Evolutionary conservation across 2,113 vertebrate species (phyloP).

Genomic region (Lophochroa leadbeateri): DNA sequence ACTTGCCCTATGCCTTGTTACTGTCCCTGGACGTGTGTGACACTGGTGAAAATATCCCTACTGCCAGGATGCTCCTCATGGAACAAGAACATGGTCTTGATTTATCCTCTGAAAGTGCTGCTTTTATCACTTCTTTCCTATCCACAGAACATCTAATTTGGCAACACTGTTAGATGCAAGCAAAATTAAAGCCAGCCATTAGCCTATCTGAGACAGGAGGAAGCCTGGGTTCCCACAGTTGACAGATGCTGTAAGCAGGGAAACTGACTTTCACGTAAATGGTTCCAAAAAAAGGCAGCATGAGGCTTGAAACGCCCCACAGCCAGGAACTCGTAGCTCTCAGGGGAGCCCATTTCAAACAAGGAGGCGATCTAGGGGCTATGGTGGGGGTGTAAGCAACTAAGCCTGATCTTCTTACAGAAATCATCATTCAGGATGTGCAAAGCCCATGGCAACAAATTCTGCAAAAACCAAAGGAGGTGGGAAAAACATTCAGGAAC

Average conservation of each 20-base stretch:
- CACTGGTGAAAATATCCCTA: not conserved
- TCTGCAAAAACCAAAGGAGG: not conserved
- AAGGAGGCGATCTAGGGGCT: accelerated
- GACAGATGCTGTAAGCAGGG: accelerated
- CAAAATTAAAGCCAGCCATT: not conserved
- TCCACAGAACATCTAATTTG: not conserved
- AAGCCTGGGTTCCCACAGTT: not conserved
- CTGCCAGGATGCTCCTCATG: not conserved
- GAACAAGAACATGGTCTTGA: not conserved
- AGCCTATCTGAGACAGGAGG: accelerated
- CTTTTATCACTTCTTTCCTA: not conserved
- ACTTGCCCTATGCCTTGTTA: not conserved
- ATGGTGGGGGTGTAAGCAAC: accelerated
- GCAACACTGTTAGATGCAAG: not conserved
- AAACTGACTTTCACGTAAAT: not conserved
- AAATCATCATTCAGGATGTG: not conserved
- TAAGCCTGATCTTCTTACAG: not conserved
- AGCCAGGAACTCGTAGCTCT: accelerated
- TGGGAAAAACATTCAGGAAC: not conserved
- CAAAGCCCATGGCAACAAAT: not conserved
- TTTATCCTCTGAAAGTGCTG: not conserved
- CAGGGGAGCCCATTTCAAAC: not conserved
- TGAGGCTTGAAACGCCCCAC: not conserved
- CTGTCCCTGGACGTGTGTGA: accelerated
- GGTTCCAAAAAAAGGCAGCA: not conserved